Percentiles rank a stretch among this genome's conserved stretches.
These are phyloP conservation scores for Sebastolobus altivelis DNA, from an alignment of 2,797 vertebrate species.

Conservation along the genomic window DNA sequence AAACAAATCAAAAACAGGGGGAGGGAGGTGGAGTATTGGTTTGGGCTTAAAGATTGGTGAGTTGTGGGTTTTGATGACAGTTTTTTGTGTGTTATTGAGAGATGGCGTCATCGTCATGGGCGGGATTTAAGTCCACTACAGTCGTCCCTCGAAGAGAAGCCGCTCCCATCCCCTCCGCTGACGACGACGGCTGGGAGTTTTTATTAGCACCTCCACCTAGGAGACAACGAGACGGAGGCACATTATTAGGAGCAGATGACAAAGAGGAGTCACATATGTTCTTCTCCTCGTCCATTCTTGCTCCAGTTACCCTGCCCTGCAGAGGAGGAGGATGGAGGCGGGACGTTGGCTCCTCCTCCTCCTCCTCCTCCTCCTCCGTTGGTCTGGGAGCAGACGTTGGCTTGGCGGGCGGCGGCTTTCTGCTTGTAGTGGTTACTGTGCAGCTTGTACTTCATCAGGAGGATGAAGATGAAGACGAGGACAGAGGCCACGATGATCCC, in stretches of 20 bases:
- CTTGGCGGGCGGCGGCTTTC: slow-evolving; percentile 79
- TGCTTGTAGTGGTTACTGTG: slow-evolving; percentile 90
- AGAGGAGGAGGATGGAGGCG: slow-evolving; percentile 76
- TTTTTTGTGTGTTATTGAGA: slow-evolving; percentile 85
- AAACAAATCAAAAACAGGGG: slow-evolving; percentile 49
- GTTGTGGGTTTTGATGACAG: slow-evolving; percentile 43
- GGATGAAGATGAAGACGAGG: slow-evolving; percentile 94
- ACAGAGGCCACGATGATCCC: slow-evolving; percentile 94
- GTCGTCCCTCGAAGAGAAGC: slow-evolving; percentile 83
- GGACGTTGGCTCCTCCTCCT: slow-evolving; percentile 32
- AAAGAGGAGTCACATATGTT: no score
- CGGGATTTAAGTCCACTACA: slow-evolving; percentile 85
- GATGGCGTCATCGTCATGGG: slow-evolving; percentile 81
- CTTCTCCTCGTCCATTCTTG: neutral
- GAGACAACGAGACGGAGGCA: slow-evolving; percentile 5
- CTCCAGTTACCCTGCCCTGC: slow-evolving; percentile 57
- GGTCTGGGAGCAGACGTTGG: slow-evolving; percentile 91
- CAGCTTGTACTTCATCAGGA: slow-evolving; percentile 93
- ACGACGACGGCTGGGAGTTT: slow-evolving; percentile 59
- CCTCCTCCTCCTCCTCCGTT: slow-evolving; percentile 87
- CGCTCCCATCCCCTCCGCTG: slow-evolving; percentile 70
- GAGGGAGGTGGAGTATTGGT: slow-evolving; percentile 55
- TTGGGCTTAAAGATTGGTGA: slow-evolving; percentile 46
- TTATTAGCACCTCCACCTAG: slow-evolving; percentile 66
- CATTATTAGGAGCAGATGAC: accelerated